Base-by-base conservation (phyloP, 2,888 invertebrate genomes). In the Campoletis raptor region DNA sequence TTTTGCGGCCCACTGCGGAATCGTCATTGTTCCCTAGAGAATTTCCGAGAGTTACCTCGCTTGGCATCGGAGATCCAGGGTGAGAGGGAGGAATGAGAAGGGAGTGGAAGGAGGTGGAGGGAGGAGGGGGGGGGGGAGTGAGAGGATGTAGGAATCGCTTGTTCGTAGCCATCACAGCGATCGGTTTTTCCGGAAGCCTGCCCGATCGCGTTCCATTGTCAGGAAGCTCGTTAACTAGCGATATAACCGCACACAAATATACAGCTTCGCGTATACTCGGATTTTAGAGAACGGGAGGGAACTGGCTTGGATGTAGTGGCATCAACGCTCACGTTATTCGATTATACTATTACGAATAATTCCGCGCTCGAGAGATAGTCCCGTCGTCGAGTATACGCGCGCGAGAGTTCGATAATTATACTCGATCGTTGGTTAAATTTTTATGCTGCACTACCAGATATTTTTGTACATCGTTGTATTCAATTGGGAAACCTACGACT, bases 191-290 rank as follows among this genome's bases (percentile, higher is more conserved):
- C 88, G 84, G 85, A 85, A 86, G 83, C 73, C 83, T 81, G 86
- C 84, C 86, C 88, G 88, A 89, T 89, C 88, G 85, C 80, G 80
- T 52, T 67, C 86, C 88, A 89, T 89, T 89, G 89, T 89, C 87
- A 83, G 85, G 78, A 85, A 85, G 85, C 85, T 87, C 88, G 87
- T 87, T 86, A 88, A 86, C 89, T 81, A 89, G 83, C 84, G 85
- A 86, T 85, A 88, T 78, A 87, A 81, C 83, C 80, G 74, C 77
- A 77, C 48, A 36, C 52, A 52, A 10, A 64, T 15, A 76, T 42
- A 48, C 36, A 66, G 10, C 48, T 64, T 30, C 67, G 77, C 1
- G 24, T 64, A 70, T 21, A 70, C 30, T 52, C 30, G 70, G 48
- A 18, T 24, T 42, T 42, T 24, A 45, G 66, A 37, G 66, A 37